Base-by-base conservation (phyloP, 2,888 invertebrate genomes). In the Lamellibrachia satsuma region DNA sequence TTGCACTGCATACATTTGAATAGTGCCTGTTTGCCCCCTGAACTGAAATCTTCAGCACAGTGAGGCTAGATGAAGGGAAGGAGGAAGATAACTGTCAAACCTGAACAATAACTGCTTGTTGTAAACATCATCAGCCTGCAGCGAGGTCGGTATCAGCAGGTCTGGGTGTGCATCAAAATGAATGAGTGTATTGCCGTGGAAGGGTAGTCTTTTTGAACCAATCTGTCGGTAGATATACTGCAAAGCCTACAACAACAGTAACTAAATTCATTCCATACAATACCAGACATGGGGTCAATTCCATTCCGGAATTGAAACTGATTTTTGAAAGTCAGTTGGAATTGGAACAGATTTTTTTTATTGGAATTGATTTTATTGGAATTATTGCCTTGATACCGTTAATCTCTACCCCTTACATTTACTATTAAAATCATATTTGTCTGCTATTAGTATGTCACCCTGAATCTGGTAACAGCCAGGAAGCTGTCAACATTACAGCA, bases 161-260 rank as follows among this genome's bases (percentile, higher is more conserved):
- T 99, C 99, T 7, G 99, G 99, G 97, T 99, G 99, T 0, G 99
- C 98, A 96, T 99, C 99, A 94, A 99, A 97, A 96, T 99, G 99
- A 60, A 99, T 96, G 93, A 99, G 97, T 1, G 98, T 97, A 93
- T 98, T 98, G 91, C 97, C 98, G 95, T 97, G 97, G 92, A 98
- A 96, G 0, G 98, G 98, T 93, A 99, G 97, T 96, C 98, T 98
- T 95, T 98, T 98, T 1, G 96, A 95, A n/a, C 96, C 97, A 92
- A 97, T 96, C 51, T 95, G 94, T 91, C 96, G 94, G 93, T 96
- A 96, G 39, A 96, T 95, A 92, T 95, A 95, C 11, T 95, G 95
- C 52, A 96, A 94, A 52, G 95, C 96, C 96, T 96, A 94, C 55
- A 52, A 90, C 92, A 52, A 39, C 4, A 91, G 75, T n/a, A 75